Evolutionary conservation across 2,888 invertebrate species (phyloP), one percentile per base, ranked within the genome.

Genomic region (Fabriciana adippe): DNA sequence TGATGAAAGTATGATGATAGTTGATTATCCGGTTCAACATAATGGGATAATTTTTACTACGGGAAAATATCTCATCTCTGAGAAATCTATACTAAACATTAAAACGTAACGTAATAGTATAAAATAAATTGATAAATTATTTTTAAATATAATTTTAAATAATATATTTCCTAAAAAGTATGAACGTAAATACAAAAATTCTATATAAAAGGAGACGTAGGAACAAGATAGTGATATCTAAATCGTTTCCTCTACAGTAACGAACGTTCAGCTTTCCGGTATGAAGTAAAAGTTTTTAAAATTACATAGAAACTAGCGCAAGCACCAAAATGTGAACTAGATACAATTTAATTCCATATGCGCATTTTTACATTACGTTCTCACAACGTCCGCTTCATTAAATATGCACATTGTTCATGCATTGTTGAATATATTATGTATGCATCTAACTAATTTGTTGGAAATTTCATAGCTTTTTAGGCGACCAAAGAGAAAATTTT

Each of bases 311-410:
- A 71, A 66, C 47, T 66, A 41, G 48, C 51, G n/a, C 14, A 47
- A 48, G n/a, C 50, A 51, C 21, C 31, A 60, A 68, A 64, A 68
- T 64, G 61, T 51, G 47, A 1, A 15, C 31, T 54, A 64, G 68
- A 68, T 64, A 18, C 61, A 68, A 68, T 60, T 64, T 60, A 64
- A 68, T 60, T 55, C 21, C 45, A 65, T 60, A 65, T 68, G 59
- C 59, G 60, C 64, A 68, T 68, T 64, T 68, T 68, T 68, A 68
- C 54, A 54, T 64, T 68, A 64, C 57, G 48, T 16, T 48, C 41
- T 51, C 18, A 35, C 50, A 41, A 18, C 51, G 35, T 61, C 47
- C 55, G 60, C 31, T 48, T 66, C 66, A 61, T 66, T 66, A 55
- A 66, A 61, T 61, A 66, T 66, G 47, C 60, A 48, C 35, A 26